These are phyloP conservation scores for Dasypogon diadema DNA, from an alignment of 2,888 invertebrate genomes.

Conservation along the genomic window DNA sequence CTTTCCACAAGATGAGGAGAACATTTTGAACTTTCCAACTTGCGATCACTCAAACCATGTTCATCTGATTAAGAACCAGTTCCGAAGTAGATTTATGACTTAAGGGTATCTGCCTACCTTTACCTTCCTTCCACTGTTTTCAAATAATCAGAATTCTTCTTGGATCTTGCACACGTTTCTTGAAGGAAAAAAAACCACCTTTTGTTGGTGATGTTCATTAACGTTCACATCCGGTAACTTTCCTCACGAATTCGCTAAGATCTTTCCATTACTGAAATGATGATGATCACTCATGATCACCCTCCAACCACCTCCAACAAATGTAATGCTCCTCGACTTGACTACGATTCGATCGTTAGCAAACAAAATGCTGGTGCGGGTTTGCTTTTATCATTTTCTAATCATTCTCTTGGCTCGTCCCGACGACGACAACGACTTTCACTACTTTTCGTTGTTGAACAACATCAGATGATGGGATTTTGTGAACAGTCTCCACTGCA, in stretches of 20 bases:
- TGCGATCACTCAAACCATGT: slow-evolving; percentile 13
- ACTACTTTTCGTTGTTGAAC: neutral
- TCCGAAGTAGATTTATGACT: neutral
- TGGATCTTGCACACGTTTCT: neutral
- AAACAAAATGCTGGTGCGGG: neutral
- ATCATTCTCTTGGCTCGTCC: neutral
- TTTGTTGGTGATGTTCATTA: slow-evolving; percentile 4
- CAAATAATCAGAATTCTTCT: slow-evolving; percentile 26
- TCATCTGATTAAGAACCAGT: slow-evolving; percentile 33
- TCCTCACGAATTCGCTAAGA: neutral
- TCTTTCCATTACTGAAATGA: neutral
- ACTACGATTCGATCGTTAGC: slow-evolving; percentile 9
- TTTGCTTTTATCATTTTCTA: slow-evolving; percentile 30
- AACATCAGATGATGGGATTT: neutral
- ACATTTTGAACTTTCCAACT: neutral
- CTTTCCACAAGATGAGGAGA: neutral
- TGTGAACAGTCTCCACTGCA: neutral
- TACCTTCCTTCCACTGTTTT: neutral
- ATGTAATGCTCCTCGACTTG: neutral
- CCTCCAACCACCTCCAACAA: neutral
- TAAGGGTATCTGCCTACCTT: too few species aligned
- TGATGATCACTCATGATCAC: slow-evolving; percentile 5
- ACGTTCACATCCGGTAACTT: slow-evolving; percentile 5
- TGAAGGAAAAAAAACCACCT: slow-evolving; percentile 11
- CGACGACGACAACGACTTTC: slow-evolving; percentile 10